Percentiles rank a stretch among this genome's conserved stretches.
Conservation (phyloP, 2,797 vertebrate species). For the Mergus octosetaceus region DNA sequence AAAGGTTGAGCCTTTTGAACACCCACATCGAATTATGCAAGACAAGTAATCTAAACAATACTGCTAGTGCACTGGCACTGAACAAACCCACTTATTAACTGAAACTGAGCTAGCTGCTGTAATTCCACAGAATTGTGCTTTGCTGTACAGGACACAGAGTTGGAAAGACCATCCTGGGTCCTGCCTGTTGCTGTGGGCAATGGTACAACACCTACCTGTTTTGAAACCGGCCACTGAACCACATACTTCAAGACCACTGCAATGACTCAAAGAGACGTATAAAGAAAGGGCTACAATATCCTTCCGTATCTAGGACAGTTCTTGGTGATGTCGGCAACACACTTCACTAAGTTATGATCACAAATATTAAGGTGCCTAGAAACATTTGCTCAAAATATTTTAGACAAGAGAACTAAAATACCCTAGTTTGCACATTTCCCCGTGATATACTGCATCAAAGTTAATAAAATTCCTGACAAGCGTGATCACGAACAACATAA, state of each 20-base stretch:
- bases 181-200: not conserved
- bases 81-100: not conserved
- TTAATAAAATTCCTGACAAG: not conserved
- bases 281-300: not conserved
- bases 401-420: not conserved
- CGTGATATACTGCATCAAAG: not conserved
- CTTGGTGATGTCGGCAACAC: not conserved
- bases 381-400: not conserved
- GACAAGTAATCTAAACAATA: not conserved
- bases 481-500: rapidly evolving
- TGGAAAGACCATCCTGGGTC: not conserved
- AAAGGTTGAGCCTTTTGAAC: conserved; percentile 9
- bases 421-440: rapidly evolving
- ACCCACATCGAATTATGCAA: not conserved
- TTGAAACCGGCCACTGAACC: not conserved
- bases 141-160: not conserved
- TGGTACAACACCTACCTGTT: not conserved
- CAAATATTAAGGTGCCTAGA: not conserved
- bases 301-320: not conserved
- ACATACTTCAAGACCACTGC: not conserved
- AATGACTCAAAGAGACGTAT: not conserved
- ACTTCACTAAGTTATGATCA: not conserved
- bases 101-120: not conserved
- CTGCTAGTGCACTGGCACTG: not conserved
- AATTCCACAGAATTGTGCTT: not conserved